phyloP scores from a whole-genome alignment of 2,888 invertebrate genomes.

The Calameuta pallipes region DNA sequence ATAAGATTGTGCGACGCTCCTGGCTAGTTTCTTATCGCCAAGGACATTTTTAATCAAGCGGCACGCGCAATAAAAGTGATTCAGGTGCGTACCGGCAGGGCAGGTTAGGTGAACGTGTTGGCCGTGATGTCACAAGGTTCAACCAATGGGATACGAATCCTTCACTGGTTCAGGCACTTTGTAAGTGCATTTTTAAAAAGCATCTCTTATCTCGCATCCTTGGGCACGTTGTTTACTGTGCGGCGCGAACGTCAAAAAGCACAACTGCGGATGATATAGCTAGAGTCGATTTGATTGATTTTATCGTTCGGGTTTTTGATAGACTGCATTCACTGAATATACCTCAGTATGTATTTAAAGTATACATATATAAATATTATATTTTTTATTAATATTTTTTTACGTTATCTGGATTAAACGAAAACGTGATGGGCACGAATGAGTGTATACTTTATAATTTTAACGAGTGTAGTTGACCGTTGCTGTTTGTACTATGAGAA shows the following conservation, averaged over 20 bases:
- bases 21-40: slow-evolving; percentile 5
- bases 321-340: neutral
- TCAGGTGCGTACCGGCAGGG: slow-evolving; percentile 42
- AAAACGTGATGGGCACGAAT: neutral
- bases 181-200: slow-evolving; percentile 11
- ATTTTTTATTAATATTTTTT: too few relatives aligned
- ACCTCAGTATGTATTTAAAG: neutral
- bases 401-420: neutral
- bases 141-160: slow-evolving; percentile 13
- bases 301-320: neutral
- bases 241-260: neutral
- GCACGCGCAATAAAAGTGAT: slow-evolving; percentile 32
- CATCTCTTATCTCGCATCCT: neutral
- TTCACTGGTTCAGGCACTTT: slow-evolving; percentile 17
- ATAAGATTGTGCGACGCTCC: slow-evolving; percentile 2
- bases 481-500: too few relatives aligned
- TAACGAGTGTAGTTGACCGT: neutral
- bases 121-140: slow-evolving; percentile 10
- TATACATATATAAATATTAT: neutral
- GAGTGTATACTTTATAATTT: neutral
- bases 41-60: slow-evolving; percentile 4
- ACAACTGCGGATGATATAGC: neutral
- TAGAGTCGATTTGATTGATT: neutral
- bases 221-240: neutral
- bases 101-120: slow-evolving; percentile 44